Conservation (phyloP, 1,140 invertebrate species). For the Penaeus japonicus region DNA sequence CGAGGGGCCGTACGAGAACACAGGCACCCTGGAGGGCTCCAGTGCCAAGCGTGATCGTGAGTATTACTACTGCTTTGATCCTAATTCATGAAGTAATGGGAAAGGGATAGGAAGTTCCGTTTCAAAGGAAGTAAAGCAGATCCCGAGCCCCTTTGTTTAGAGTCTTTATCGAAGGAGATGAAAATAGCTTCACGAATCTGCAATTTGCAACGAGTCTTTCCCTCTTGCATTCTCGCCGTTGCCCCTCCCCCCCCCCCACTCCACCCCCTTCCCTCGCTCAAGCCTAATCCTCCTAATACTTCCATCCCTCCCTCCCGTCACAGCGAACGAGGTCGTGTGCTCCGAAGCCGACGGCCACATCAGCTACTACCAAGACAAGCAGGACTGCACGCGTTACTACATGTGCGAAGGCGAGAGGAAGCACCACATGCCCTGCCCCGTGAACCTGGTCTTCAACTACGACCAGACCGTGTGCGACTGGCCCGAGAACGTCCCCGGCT, state of each 20-base stretch:
- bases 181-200: no score
- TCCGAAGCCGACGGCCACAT: conserved; percentile 94
- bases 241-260: background rate
- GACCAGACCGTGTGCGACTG: conserved; percentile 83
- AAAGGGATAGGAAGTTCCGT: background rate
- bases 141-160: no score
- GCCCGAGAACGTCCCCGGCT: conserved; percentile 93
- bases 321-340: conserved; percentile 87
- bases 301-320: conserved; percentile 50
- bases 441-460: conserved; percentile 89
- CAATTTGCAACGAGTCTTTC: no score
- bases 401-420: conserved; percentile 94
- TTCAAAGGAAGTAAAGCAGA: no score
- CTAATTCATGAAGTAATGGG: background rate
- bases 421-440: conserved; percentile 95
- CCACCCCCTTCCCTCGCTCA: background rate
- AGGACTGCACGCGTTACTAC: conserved; percentile 91
- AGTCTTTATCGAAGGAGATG: no score
- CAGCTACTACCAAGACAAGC: conserved; percentile 88
- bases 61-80: conserved; percentile 10
- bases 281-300: background rate
- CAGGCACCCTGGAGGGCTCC: conserved; percentile 67
- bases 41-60: conserved; percentile 73
- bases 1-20: conserved; percentile 82
- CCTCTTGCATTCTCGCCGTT: background rate